Percentiles rank a stretch among this genome's conserved stretches.
These are phyloP conservation scores for Macropus fuliginosus DNA, from an alignment of 2,797 vertebrate genomes.

Conservation along the genomic window DNA sequence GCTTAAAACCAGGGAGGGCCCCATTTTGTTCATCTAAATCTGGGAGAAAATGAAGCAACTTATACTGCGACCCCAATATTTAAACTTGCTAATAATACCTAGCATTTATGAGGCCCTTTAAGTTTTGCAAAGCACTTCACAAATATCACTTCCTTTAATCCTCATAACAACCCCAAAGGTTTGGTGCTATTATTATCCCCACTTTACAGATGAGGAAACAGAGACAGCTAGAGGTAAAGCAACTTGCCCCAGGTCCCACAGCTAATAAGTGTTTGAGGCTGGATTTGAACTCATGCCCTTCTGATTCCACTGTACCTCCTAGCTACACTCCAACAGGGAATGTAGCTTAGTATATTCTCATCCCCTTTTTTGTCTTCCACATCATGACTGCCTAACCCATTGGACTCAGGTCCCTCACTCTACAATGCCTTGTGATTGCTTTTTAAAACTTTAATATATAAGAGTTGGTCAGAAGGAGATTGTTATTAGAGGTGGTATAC, in stretches of 20 bases:
- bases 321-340: neutral
- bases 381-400: neutral
- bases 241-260: neutral
- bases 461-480: constrained; percentile 44
- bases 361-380: neutral
- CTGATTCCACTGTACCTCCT: neutral
- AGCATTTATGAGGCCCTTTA: neutral
- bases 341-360: neutral
- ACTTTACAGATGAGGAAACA: neutral
- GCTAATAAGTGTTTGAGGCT: neutral
- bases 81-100: neutral
- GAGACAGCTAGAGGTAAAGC: neutral
- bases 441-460: constrained; percentile 32
- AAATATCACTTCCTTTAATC: neutral
- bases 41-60: neutral
- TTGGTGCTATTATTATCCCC: neutral
- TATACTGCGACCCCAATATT: neutral
- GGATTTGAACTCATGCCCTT: neutral
- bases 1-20: constrained; percentile 6
- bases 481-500: constrained; percentile 44
- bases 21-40: neutral
- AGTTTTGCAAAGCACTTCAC: neutral
- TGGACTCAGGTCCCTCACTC: neutral
- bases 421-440: neutral
- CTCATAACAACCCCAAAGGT: neutral